phyloP scores from a whole-genome alignment of 2,888 invertebrate genomes.

The Trichopria drosophilae region DNA sequence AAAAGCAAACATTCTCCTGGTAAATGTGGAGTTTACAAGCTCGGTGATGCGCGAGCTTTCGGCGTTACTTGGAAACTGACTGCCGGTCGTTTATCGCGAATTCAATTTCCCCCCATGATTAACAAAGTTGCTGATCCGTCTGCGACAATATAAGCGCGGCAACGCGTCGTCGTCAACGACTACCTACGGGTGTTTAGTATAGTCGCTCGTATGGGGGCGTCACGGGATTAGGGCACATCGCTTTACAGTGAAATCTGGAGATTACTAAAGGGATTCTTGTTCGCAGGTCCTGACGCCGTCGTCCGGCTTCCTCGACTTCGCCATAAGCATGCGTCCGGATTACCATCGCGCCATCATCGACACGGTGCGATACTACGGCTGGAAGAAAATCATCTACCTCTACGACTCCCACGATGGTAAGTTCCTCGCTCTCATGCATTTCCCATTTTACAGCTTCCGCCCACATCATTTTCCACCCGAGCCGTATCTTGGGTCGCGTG shows the following conservation, averaged over 20 bases:
- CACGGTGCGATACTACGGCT: constrained; percentile 88
- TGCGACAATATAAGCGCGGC: too few species aligned
- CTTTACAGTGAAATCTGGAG: constrained; percentile 22
- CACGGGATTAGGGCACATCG: constrained; percentile 16
- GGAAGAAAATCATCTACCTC: constrained; percentile 86
- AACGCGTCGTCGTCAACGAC: too few species aligned
- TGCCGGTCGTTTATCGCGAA: too few species aligned
- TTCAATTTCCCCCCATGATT: too few species aligned
- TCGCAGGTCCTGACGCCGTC: constrained; percentile 80
- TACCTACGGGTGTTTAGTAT: constrained; percentile 22
- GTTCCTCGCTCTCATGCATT: constrained; percentile 55
- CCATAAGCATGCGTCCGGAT: constrained; percentile 92
- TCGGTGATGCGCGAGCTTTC: too few species aligned
- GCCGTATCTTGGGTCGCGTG: too few species aligned
- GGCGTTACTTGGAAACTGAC: too few species aligned
- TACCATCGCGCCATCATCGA: constrained; percentile 95
- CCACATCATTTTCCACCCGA: too few species aligned
- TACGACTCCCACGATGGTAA: constrained; percentile 90
- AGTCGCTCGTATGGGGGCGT: constrained; percentile 5
- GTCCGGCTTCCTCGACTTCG: constrained; percentile 86
- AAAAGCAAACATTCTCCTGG: too few species aligned
- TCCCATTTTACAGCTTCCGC: constrained; percentile 47
- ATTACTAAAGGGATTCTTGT: constrained; percentile 26
- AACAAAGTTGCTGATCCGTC: too few species aligned
- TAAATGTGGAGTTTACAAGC: too few species aligned